Evolutionary conservation across 2,888 invertebrate species (phyloP), one percentile per base, ranked within the genome.

Genomic region (Rhynchonema sp.): DNA sequence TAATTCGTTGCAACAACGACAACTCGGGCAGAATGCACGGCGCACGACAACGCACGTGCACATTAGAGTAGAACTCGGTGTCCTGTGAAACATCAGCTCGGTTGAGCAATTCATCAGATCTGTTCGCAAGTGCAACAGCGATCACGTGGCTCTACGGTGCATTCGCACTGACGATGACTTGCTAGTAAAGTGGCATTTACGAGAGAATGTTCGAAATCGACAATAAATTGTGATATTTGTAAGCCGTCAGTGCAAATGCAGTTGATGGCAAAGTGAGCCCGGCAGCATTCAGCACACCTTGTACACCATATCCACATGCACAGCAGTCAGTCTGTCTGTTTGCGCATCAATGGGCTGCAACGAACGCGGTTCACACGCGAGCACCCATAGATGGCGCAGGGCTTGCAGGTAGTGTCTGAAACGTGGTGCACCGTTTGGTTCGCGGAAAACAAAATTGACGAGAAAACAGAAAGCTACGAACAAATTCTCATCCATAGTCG

Each of bases 341-440:
- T 49, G 20, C n/a, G 23, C 49, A n/a, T 91, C 89, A 30, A 84
- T 80, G 0, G 92, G 90, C 60, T 92, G 77, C 59, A 94, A 78
- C 17, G 94, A 76, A 17, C 94, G 79, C 0, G 89, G 86, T 71
- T 94, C 89, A 0, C 85, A 84, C 0, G 94, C 92, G 64, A 96
- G 73, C 0, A 92, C 91, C 73, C 94, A 94, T 28, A 96, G 78
- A 75, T 96, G 94, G 1, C 94, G 80, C 70, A 96, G 83, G 0
- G 94, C 92, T 80, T 96, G 94, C 59, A 94, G 78, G 73, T 94
- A 92, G 72, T 92, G 92, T 65, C 90, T 89, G 70, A 22, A 61
- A 61, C 3, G 27, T 6, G n/a, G n/a, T n/a, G n/a, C n/a, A n/a
- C n/a, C n/a, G n/a, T n/a, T n/a, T n/a, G n/a, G n/a, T n/a, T n/a